Evolutionary conservation across 2,888 invertebrate genomes (phyloP).

Genomic region (Dusona sp.): DNA sequence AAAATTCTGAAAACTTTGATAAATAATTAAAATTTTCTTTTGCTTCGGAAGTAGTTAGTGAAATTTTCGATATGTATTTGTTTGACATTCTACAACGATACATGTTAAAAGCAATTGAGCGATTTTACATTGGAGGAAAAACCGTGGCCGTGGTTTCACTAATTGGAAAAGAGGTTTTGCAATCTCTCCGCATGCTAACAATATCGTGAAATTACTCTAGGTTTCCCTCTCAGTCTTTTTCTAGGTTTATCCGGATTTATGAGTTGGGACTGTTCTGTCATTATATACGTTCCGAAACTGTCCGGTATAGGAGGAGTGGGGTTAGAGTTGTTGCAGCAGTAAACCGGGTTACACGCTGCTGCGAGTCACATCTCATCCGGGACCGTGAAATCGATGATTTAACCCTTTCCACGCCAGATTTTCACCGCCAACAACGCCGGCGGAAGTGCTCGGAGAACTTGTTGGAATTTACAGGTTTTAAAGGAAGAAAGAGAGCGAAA

Average conservation of each 20-base stretch:
- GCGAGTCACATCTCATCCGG: slow-evolving; percentile 66
- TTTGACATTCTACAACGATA: neutral
- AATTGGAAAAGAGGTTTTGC: slow-evolving; percentile 55
- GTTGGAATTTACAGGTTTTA: slow-evolving; percentile 60
- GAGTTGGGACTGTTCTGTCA: slow-evolving; percentile 34
- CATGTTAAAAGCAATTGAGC: neutral
- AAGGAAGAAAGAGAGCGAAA: neutral
- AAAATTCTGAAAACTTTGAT: neutral
- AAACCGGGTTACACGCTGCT: slow-evolving; percentile 68
- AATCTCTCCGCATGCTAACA: slow-evolving; percentile 47
- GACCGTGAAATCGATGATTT: slow-evolving; percentile 67
- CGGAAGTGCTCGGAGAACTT: slow-evolving; percentile 64
- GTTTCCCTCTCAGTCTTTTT: slow-evolving; percentile 1
- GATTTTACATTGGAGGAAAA: neutral
- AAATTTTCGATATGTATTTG: neutral
- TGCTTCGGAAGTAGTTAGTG: neutral
- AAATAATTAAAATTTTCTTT: neutral
- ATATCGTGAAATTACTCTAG: slow-evolving; percentile 33
- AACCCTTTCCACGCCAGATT: slow-evolving; percentile 27
- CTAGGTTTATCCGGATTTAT: slow-evolving; percentile 44
- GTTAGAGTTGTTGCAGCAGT: slow-evolving; percentile 55
- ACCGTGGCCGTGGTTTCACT: slow-evolving; percentile 14
- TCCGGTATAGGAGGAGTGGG: neutral
- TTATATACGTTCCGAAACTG: slow-evolving; percentile 37
- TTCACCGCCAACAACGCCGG: slow-evolving; percentile 48